phyloP scores from a whole-genome alignment of 2,888 invertebrate genomes.

The Ctena decussata region DNA sequence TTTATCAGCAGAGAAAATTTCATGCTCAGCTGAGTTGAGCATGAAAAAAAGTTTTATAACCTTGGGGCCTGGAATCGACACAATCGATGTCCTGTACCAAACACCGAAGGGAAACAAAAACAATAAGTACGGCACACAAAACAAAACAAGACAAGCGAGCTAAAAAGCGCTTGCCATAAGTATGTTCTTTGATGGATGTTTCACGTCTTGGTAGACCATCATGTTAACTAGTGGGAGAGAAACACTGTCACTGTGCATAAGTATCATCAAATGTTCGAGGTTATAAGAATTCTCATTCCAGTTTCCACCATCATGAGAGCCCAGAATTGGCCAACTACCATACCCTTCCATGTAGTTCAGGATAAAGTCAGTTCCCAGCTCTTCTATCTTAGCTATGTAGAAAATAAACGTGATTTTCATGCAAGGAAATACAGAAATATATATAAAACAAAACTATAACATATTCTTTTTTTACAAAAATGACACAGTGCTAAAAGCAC shows the following conservation, averaged over 20 bases:
- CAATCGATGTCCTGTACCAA: too few relatives aligned
- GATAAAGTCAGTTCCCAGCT: slow-evolving; percentile 88
- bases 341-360: slow-evolving; percentile 89
- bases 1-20: too few relatives aligned
- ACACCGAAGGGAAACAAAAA: too few relatives aligned
- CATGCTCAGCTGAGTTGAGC: too few relatives aligned
- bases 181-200: slow-evolving; percentile 71
- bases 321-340: slow-evolving; percentile 95
- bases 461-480: too few relatives aligned
- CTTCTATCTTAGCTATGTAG: slow-evolving; percentile 90
- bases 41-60: too few relatives aligned
- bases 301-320: slow-evolving; percentile 83
- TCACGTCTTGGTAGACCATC: slow-evolving; percentile 87
- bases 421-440: too few relatives aligned
- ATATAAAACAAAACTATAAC: too few relatives aligned
- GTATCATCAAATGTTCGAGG: slow-evolving; percentile 72
- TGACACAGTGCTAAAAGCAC: too few relatives aligned
- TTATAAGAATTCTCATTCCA: slow-evolving; percentile 89
- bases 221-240: slow-evolving; percentile 92
- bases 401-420: not conserved
- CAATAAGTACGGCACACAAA: too few relatives aligned
- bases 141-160: too few relatives aligned
- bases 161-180: slow-evolving; percentile 70
- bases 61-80: too few relatives aligned
- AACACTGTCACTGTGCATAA: slow-evolving; percentile 88